Conservation (phyloP, 2,113 vertebrate species). For the Prunella himalayana region DNA sequence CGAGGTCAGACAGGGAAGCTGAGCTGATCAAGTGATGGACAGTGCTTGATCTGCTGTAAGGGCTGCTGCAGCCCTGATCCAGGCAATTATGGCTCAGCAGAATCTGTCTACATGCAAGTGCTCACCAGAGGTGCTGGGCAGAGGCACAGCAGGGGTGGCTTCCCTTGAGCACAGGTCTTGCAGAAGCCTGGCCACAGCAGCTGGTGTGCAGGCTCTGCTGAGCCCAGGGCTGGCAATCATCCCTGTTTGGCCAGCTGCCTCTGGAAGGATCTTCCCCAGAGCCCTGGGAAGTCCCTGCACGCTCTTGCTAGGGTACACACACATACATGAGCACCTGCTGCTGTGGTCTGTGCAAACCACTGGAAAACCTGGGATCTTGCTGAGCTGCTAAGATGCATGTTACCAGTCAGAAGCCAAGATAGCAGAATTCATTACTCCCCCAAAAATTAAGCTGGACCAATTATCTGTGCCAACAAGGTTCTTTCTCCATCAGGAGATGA, state of each 20-base stretch:
- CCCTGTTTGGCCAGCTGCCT: not conserved
- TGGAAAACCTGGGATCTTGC: not conserved
- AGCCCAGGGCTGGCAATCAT: not conserved
- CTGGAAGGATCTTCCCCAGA: not conserved
- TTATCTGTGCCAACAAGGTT: not conserved
- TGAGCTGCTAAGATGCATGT: not conserved
- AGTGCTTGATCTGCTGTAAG: not conserved
- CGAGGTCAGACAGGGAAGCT: not conserved
- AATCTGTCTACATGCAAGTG: not conserved
- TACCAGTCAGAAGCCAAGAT: not conserved
- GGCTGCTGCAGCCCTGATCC: not conserved
- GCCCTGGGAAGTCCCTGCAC: not conserved
- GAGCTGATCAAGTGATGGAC: not conserved
- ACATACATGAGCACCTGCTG: not conserved
- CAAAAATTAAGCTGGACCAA: not conserved
- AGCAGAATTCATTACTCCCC: not conserved
- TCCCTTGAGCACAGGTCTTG: not conserved
- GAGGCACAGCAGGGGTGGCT: accelerated
- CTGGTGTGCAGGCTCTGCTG: not conserved
- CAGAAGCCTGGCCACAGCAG: not conserved
- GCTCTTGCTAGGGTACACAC: accelerated
- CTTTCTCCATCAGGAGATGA: not conserved
- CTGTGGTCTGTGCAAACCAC: not conserved
- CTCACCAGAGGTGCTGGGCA: not conserved
- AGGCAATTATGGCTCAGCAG: not conserved